Evolutionary conservation across 1,140 invertebrate species (phyloP).

Genomic region (Macrosteles quadrilineatus): DNA sequence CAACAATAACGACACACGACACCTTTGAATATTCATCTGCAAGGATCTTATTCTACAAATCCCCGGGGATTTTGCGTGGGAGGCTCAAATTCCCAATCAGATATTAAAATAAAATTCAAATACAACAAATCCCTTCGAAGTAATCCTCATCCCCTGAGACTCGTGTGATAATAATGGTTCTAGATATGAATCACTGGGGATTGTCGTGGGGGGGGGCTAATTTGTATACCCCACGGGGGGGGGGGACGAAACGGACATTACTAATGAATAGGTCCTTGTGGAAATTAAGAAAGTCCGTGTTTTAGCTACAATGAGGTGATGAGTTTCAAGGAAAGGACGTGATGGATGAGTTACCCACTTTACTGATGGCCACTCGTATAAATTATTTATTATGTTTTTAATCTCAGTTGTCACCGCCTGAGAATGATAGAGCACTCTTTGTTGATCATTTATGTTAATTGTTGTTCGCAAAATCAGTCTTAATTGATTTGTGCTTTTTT

Average conservation of each 20-base stretch:
- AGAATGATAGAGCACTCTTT: no score
- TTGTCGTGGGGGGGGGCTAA: background rate
- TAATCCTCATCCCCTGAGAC: background rate
- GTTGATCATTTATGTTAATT: no score
- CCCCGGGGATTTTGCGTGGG: background rate
- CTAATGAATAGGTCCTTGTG: constrained; percentile 16
- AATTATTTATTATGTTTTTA: no score
- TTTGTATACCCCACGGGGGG: constrained; percentile 14
- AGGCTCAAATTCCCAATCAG: constrained; percentile 19
- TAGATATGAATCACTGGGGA: constrained; percentile 17
- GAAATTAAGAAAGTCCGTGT: constrained; percentile 13
- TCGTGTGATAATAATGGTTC: constrained; percentile 13
- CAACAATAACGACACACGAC: constrained; percentile 1
- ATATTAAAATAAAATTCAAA: constrained; percentile 27
- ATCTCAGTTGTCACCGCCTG: no score
- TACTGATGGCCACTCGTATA: no score
- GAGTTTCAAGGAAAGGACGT: background rate
- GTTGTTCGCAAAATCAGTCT: no score
- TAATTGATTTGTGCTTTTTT: no score
- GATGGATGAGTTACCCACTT: no score
- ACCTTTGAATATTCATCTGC: constrained; percentile 14
- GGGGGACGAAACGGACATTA: background rate
- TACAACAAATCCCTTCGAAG: constrained; percentile 20
- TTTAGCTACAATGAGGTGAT: background rate
- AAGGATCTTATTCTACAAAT: constrained; percentile 11